Evolutionary conservation across 2,888 invertebrate genomes (phyloP).

Genomic region (Drosophila histrio): DNA sequence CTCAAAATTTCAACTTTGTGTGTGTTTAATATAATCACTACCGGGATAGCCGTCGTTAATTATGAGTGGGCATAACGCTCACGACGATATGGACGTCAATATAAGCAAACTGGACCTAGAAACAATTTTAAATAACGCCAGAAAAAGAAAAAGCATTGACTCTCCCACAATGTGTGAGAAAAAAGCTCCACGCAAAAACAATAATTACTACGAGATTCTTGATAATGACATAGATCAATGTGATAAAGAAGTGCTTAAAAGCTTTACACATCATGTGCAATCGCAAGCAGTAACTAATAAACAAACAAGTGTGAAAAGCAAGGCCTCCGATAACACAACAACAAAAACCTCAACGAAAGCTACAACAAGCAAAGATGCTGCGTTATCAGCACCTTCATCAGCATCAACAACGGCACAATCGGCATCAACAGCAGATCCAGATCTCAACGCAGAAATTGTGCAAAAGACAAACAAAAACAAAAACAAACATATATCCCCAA

Average conservation of each 20-base stretch:
- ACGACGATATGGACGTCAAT: neutral
- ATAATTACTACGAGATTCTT: slow-evolving; percentile 1
- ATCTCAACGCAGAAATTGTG: neutral
- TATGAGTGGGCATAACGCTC: neutral
- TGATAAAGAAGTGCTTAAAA: neutral
- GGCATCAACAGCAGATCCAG: neutral
- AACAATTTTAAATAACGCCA: neutral
- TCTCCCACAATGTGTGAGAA: neutral
- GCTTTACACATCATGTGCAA: neutral
- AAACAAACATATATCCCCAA: neutral
- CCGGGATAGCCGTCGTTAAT: neutral
- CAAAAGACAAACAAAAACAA: neutral
- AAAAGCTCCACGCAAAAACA: neutral
- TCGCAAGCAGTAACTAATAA: neutral
- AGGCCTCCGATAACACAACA: neutral
- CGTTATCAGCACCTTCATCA: neutral
- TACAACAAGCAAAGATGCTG: neutral
- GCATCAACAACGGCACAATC: neutral
- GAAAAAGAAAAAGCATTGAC: neutral
- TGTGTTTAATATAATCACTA: neutral
- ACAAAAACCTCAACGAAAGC: neutral
- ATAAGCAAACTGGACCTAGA: neutral
- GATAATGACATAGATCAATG: neutral
- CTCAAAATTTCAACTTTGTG: neutral
- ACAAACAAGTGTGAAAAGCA: neutral